These are phyloP conservation scores for Drosophila affinis DNA, from an alignment of 2,888 invertebrate species.

Conservation along the genomic window DNA sequence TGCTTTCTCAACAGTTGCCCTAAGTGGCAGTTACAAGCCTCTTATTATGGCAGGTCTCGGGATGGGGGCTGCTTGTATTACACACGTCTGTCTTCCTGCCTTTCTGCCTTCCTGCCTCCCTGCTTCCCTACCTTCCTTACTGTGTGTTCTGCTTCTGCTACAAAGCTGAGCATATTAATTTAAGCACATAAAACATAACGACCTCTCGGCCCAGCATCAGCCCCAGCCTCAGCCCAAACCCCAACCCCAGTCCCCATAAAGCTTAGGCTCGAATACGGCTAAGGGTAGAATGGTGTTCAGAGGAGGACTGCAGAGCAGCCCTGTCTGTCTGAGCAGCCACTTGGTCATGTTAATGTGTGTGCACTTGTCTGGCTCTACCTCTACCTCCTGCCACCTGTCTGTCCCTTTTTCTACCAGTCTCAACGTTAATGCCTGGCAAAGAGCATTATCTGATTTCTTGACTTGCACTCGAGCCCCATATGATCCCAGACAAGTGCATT, in stretches of 20 bases:
- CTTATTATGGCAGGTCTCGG: conserved; percentile 37
- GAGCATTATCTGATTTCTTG: conserved; percentile 73
- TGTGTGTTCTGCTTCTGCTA: conserved; percentile 6
- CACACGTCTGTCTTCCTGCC: conserved; percentile 28
- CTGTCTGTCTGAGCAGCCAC: conserved; percentile 49
- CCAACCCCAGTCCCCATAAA: neutral
- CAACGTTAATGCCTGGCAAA: conserved; percentile 49
- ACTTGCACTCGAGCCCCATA: conserved; percentile 62
- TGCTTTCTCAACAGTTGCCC: conserved; percentile 42
- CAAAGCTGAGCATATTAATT: conserved; percentile 66
- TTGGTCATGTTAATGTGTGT: conserved; percentile 73
- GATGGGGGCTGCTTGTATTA: conserved; percentile 27
- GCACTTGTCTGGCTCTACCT: conserved; percentile 52
- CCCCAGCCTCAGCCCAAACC: neutral
- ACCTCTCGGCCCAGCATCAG: neutral
- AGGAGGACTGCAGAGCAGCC: neutral
- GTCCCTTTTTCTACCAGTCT: conserved; percentile 9
- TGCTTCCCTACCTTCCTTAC: neutral
- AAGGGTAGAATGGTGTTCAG: neutral
- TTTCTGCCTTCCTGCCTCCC: neutral
- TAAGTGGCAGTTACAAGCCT: conserved; percentile 67
- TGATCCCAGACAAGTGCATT: conserved; percentile 33
- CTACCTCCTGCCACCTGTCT: neutral
- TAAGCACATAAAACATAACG: conserved; percentile 73
- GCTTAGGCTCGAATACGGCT: conserved; percentile 2